Base-by-base conservation (phyloP, 1,140 invertebrate species). In the Oppia nitens region DNA sequence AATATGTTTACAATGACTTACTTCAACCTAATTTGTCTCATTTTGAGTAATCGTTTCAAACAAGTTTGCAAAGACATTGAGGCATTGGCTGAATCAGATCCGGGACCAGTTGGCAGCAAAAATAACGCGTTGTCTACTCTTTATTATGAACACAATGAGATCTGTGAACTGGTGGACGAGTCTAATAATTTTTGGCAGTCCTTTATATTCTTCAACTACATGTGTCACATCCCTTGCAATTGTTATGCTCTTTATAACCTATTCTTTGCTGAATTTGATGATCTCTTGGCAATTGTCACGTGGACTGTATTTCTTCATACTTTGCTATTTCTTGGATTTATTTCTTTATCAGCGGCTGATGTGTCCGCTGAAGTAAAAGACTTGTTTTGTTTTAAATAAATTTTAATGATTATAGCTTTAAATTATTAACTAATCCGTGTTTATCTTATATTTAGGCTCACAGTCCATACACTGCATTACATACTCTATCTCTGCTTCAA, bases 161-260 rank as follows among this genome's bases (percentile, higher is more conserved):
- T 60, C 1, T 63, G 62, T 23, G 62, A 63, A 55, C 25, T 63
- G 24, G 50, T 62, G 1, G 62, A 63, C 52, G 62, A 63, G 47
- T 62, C 62, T 3, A 63, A 63, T 29, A 52, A 24, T 11, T 63
- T 63, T 29, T 63, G 62, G 62, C 62, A 63, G 32, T 49, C 28
- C 11, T 57, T 53, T 40, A 58, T 62, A 12, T 62, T 63, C 52
- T 63, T 57, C 52, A 63, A 53, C n/a, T 63, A 58, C 24, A 28
- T 63, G 20, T 61, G 61, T 50, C 62, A 57, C 29, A 63, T 63
- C 21, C 62, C 62, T 9, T 55, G 53, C 32, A 47, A 57, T 45
- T 63, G 62, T 51, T 63, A 63, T 24, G 59, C 51, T 29, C 48
- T 63, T 6, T 63, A 63, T 28, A 63, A 63, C 28, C 28, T 63